These are phyloP conservation scores for Drosophila leontia DNA, from an alignment of 1,140 invertebrate species.

Conservation along the genomic window DNA sequence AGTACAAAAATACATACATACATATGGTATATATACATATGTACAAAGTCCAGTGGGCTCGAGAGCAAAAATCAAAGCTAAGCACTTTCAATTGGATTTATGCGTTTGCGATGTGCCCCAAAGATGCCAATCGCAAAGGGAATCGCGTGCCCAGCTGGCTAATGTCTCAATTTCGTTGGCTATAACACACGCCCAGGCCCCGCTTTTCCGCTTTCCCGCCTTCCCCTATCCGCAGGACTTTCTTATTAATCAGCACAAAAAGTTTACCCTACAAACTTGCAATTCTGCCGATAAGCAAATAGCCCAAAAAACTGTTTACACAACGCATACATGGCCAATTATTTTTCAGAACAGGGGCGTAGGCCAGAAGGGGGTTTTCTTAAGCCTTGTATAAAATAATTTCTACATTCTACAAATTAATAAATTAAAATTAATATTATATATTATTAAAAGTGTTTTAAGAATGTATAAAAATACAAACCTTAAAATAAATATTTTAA, in stretches of 20 bases:
- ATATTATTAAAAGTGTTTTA: too few species aligned
- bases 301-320: constrained; percentile 76
- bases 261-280: constrained; percentile 70
- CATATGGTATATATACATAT: not conserved
- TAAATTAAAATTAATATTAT: too few species aligned
- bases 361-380: not conserved
- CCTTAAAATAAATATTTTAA: too few species aligned
- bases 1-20: constrained; percentile 3
- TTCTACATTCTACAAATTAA: not conserved
- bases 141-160: constrained; percentile 58
- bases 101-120: constrained; percentile 79
- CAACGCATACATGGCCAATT: constrained; percentile 54
- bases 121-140: constrained; percentile 26
- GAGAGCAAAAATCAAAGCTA: constrained; percentile 80
- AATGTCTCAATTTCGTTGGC: constrained; percentile 66
- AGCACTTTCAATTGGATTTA: constrained; percentile 84
- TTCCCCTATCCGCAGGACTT: constrained; percentile 8
- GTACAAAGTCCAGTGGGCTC: constrained; percentile 18
- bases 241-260: constrained; percentile 83
- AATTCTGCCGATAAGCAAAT: constrained; percentile 80
- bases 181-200: not conserved
- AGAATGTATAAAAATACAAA: too few species aligned
- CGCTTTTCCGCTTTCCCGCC: not conserved
- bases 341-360: constrained; percentile 5
- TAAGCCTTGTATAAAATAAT: not conserved